Evolutionary conservation across 2,797 vertebrate genomes (phyloP), one percentile per base, ranked within the genome.

Genomic region (Micrastur ruficollis): DNA sequence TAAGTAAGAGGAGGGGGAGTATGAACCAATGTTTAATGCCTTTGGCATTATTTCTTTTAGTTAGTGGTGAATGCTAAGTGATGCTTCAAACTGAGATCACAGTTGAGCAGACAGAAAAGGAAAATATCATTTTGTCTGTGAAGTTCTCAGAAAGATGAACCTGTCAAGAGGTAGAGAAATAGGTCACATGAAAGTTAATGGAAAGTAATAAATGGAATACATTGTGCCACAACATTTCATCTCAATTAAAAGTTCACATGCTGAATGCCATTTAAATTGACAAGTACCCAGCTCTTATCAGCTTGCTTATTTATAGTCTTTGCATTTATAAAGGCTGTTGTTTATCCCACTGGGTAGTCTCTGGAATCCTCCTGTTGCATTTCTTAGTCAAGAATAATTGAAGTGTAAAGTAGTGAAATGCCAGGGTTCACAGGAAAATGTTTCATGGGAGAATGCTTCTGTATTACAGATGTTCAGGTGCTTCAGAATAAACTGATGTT

Each of bases 231-330:
- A 80, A 44, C 42, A 65, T 63, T 88, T 96, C 89, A 88, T 97
- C 89, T 97, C 95, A 98, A 97, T 98, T 98, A 98, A 98, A 97
- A 98, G 90, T 94, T 92, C 96, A 93, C 70, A 52, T 53, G 86
- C 70, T 89, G 90, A 95, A 83, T 97, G 97, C 93, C 91, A 96
- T 95, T 97, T 96, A 95, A 91, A 95, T 49, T 86, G 84, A 95
- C 59, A 61, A 80, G 94, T 94, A 94, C 25, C 19, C 56, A 81
- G 86, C 53, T 90, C 95, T 91, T 95, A 93, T 90, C 73, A 89
- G 11, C 73, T 66, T 94, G 76, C 59, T 55, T 96, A 71, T 91
- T 92, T 95, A 92, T 91, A 21, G 29, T 83, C 62, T 82, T 95
- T 78, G 75, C 63, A 85, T 83, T 97, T 96, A 94, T 66, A 96